phyloP scores from a whole-genome alignment of 1,140 invertebrate genomes.

The Papilio xuthus region DNA sequence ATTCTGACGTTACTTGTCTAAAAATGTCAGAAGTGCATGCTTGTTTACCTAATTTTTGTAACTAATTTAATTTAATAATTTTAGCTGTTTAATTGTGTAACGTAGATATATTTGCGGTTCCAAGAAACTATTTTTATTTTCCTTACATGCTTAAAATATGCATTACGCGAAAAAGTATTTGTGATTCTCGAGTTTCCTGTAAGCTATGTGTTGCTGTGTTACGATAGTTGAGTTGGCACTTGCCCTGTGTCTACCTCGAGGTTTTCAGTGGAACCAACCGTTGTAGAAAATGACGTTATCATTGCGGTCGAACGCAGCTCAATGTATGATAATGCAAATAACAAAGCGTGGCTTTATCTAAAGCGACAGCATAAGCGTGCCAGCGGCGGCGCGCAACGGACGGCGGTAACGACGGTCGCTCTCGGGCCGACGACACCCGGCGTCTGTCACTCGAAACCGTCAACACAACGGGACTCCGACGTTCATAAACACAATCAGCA shows the following conservation, averaged over 20 bases:
- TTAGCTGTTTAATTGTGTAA: neutral
- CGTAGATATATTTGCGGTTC: neutral
- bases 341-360: constrained; percentile 48
- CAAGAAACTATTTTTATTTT: neutral
- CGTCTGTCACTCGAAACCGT: constrained; percentile 70
- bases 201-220: neutral
- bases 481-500: constrained; percentile 51
- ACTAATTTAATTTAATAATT: neutral
- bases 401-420: constrained; percentile 42
- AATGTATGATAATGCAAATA: constrained; percentile 41
- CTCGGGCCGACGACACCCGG: constrained; percentile 33
- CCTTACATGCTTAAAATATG: neutral
- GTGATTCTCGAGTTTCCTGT: neutral
- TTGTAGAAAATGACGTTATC: constrained; percentile 35
- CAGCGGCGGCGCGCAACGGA: constrained; percentile 52
- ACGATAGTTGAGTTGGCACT: neutral
- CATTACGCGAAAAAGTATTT: neutral
- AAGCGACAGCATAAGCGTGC: constrained; percentile 50
- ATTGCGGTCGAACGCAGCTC: constrained; percentile 26
- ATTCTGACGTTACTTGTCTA: neutral
- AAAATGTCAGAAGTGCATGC: neutral
- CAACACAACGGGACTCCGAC: constrained; percentile 64
- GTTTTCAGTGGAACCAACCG: constrained; percentile 27
- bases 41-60: neutral
- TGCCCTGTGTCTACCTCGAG: neutral